These are phyloP conservation scores for Microtus oregoni DNA, from an alignment of 2,113 vertebrate genomes.

Conservation along the genomic window DNA sequence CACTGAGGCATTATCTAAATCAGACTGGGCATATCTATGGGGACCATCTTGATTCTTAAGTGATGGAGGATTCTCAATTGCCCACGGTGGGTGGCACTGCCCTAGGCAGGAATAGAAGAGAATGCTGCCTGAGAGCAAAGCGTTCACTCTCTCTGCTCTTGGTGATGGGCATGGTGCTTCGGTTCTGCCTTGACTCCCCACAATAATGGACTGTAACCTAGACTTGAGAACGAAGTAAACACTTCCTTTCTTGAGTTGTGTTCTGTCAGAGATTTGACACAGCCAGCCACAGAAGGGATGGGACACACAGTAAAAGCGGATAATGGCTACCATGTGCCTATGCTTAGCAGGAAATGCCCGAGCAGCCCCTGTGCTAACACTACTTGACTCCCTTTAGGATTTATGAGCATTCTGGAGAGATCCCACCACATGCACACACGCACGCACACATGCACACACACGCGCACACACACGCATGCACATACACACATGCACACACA, in stretches of 20 bases:
- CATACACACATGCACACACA: too few species aligned
- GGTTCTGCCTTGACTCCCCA: neutral
- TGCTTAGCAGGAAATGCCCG: neutral
- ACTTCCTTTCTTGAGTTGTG: neutral
- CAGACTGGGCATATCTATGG: neutral
- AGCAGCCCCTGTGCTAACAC: neutral
- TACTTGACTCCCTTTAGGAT: neutral
- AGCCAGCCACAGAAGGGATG: too few species aligned
- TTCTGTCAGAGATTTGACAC: neutral
- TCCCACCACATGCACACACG: neutral
- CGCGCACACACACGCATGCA: neutral
- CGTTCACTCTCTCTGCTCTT: neutral
- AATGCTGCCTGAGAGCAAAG: too few species aligned
- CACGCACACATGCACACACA: neutral
- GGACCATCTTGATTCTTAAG: neutral
- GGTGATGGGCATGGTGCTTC: neutral
- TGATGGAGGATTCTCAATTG: neutral
- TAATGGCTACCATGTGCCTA: neutral
- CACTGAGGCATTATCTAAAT: neutral
- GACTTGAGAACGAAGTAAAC: neutral
- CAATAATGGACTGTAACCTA: neutral
- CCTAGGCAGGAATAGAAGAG: neutral
- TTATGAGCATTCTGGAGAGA: conserved; percentile 23
- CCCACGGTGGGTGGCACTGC: neutral
- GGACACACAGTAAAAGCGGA: neutral